phyloP scores from a whole-genome alignment of 2,113 vertebrate species.

The Turnix velox region DNA sequence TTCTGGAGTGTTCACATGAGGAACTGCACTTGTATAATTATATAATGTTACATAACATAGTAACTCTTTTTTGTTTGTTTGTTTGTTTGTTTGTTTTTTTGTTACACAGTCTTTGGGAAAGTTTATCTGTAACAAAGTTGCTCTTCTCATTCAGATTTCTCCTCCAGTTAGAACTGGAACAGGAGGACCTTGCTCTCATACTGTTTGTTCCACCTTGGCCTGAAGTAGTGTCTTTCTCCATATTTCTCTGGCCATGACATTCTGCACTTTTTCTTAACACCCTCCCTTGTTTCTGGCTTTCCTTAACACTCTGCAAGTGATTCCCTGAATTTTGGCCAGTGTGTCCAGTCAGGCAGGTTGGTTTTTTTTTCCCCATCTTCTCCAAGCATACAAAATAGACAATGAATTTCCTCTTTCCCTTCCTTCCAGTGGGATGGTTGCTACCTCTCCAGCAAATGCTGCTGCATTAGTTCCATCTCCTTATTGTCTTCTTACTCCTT shows the following conservation, averaged over 20 bases:
- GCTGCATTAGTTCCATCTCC: not conserved
- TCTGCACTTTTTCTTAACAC: not conserved
- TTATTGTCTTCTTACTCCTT: not conserved
- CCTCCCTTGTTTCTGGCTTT: not conserved
- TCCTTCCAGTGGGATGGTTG: not conserved
- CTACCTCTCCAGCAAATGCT: not conserved
- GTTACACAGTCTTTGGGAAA: not conserved
- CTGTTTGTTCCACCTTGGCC: not conserved
- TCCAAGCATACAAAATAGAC: not conserved
- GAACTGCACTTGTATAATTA: not conserved
- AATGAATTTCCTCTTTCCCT: not conserved
- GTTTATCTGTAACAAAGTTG: not conserved
- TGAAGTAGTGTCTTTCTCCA: not conserved
- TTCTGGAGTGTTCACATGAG: not conserved
- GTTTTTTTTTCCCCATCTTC: not conserved
- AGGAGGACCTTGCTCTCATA: not conserved
- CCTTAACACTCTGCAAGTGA: not conserved
- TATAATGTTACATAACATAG: not conserved
- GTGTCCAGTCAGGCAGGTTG: not conserved
- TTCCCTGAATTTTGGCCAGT: not conserved
- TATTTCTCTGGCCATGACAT: not conserved
- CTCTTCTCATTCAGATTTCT: not conserved
- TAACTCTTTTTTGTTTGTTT: no score
- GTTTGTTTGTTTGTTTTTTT: no score
- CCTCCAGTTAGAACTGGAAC: not conserved